Base-by-base conservation (phyloP, 2,113 vertebrate genomes). In the Sylvicapra grimmia region DNA sequence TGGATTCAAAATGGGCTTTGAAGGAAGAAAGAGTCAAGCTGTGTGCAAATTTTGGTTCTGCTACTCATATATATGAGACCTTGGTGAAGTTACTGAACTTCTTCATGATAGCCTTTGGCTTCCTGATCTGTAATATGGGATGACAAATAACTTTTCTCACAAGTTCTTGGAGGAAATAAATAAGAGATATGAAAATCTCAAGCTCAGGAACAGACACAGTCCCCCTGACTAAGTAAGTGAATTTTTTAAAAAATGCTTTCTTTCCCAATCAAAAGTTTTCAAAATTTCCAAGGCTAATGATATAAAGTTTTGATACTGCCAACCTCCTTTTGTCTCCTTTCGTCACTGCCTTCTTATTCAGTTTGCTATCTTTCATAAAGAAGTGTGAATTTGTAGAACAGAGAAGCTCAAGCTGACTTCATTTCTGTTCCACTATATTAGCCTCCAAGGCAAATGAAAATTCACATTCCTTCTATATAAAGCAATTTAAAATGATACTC, bases 251-350 rank as follows among this genome's bases (percentile, higher is more conserved):
- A 86, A 61, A 59, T 82, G 54, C 12, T 29, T 86, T 84, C 56
- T 95, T 96, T 93, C 51, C 44, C 90, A 75, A 87, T 90, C 44
- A 92, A 58, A 91, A 84, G 5, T 80, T 33, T 96, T 93, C 77
- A 82, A 65, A 68, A 58, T 86, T 92, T 89, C 63, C 44, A 58
- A 51, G 85, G 88, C 54, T 92, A 33, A 58, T 80, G 51, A 89
- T 53, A 13, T 31, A 47, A 82, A 40, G n/a, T 29, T 51, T 90
- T 44, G 18, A 68, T 89, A 33, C 10, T 49, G 4, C 10, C 23
- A 83, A 14, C 27, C 33, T 90, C 44, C 36, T 85, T 92, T 92
- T 86, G 16, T 86, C 54, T 65, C 6, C 68, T 27, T n/a, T 13
- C 61, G 61, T 86, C 51, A 36, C 83, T 82, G 5, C n/a, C 8